Evolutionary conservation across 2,113 vertebrate species (phyloP).

Genomic region (Alectura lathami): DNA sequence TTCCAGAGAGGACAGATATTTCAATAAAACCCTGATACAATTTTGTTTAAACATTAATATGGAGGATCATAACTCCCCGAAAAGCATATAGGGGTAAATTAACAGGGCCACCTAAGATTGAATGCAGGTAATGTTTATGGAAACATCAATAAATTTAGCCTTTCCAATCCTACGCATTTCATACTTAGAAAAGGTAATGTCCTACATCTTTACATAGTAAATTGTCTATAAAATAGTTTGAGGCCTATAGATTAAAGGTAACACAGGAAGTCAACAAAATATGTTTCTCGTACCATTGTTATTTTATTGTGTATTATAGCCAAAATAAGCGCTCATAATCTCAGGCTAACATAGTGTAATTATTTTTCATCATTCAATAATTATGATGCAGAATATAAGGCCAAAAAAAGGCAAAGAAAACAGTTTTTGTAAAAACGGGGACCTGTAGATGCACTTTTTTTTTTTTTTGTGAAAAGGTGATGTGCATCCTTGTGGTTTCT

Average conservation of each 20-base stretch:
- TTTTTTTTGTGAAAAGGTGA: background rate
- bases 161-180: background rate
- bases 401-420: slow-evolving; percentile 20
- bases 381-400: background rate
- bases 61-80: background rate
- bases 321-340: background rate
- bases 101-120: background rate
- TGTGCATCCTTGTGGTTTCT: background rate
- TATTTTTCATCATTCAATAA: slow-evolving; percentile 41
- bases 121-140: background rate
- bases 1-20: background rate
- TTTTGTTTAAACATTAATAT: background rate
- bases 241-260: background rate
- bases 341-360: background rate
- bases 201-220: background rate
- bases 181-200: background rate
- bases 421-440: background rate
- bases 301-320: background rate
- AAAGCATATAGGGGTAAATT: background rate
- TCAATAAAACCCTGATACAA: background rate
- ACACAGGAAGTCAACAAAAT: background rate
- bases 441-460: background rate
- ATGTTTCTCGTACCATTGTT: background rate
- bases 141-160: background rate
- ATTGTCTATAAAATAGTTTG: background rate